Conservation (phyloP, 1,140 invertebrate species). For the Neodiprion virginianus region DNA sequence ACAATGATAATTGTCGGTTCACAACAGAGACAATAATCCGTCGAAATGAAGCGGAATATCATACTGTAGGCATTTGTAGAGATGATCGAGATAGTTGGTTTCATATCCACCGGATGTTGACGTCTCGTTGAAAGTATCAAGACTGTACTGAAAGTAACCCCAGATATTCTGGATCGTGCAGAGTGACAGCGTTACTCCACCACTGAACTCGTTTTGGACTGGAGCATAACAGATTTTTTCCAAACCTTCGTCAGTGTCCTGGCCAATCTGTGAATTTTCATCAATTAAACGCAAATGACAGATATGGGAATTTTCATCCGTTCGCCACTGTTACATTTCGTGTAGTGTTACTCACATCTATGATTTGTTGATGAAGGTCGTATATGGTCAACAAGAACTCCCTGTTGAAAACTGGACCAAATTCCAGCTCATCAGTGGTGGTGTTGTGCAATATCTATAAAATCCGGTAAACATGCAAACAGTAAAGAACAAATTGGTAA, state of each 20-base stretch:
- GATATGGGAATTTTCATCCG: background rate
- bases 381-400: constrained; percentile 73
- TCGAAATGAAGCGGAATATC: constrained; percentile 15
- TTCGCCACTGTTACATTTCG: constrained; percentile 17
- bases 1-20: constrained; percentile 25
- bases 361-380: constrained; percentile 68
- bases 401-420: constrained; percentile 74
- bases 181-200: constrained; percentile 61
- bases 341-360: constrained; percentile 47
- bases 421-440: constrained; percentile 47
- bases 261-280: constrained; percentile 48
- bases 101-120: background rate
- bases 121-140: constrained; percentile 57
- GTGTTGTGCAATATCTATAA: constrained; percentile 41
- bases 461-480: no score
- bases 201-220: constrained; percentile 70
- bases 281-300: constrained; percentile 10
- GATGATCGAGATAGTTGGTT: constrained; percentile 59
- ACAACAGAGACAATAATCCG: background rate
- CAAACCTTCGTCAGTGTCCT: constrained; percentile 61
- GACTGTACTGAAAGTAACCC: constrained; percentile 79
- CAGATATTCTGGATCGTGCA: constrained; percentile 84
- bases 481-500: background rate
- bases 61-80: constrained; percentile 60
- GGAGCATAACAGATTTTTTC: constrained; percentile 87